phyloP scores from a whole-genome alignment of 2,888 invertebrate genomes.

The Tenthredo amoena region DNA sequence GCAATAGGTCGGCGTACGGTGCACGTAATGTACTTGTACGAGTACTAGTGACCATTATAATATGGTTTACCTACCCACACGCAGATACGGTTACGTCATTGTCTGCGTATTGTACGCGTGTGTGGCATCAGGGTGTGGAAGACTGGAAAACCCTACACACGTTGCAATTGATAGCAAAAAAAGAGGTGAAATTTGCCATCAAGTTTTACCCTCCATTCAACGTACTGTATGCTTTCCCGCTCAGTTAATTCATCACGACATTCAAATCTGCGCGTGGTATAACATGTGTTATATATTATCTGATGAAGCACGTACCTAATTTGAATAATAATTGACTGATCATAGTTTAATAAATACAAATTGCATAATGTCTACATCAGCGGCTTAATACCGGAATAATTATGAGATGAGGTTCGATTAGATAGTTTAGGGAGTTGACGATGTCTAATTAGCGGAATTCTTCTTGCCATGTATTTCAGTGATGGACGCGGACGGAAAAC shows the following conservation, averaged over 20 bases:
- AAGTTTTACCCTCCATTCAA: constrained; percentile 2
- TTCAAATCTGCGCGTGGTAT: background rate
- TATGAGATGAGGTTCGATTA: background rate
- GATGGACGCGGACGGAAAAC: constrained; percentile 68
- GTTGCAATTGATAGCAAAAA: background rate
- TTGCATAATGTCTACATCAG: background rate
- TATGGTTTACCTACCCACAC: background rate
- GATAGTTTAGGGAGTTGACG: background rate
- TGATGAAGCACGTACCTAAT: background rate
- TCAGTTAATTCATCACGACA: background rate
- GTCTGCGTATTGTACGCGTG: background rate
- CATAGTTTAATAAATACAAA: background rate
- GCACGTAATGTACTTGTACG: constrained; percentile 18
- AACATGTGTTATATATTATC: background rate
- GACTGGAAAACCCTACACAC: background rate
- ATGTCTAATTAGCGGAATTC: background rate
- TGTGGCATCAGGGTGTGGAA: background rate
- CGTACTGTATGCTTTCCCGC: background rate
- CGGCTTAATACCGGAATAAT: background rate
- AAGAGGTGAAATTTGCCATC: background rate
- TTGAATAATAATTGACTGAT: background rate
- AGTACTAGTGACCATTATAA: background rate
- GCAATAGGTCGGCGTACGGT: constrained; percentile 8
- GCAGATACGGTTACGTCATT: background rate
- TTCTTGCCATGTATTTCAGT: constrained; percentile 59